These are phyloP conservation scores for Seriola quinqueradiata DNA, from an alignment of 2,113 vertebrate genomes.

Conservation along the genomic window DNA sequence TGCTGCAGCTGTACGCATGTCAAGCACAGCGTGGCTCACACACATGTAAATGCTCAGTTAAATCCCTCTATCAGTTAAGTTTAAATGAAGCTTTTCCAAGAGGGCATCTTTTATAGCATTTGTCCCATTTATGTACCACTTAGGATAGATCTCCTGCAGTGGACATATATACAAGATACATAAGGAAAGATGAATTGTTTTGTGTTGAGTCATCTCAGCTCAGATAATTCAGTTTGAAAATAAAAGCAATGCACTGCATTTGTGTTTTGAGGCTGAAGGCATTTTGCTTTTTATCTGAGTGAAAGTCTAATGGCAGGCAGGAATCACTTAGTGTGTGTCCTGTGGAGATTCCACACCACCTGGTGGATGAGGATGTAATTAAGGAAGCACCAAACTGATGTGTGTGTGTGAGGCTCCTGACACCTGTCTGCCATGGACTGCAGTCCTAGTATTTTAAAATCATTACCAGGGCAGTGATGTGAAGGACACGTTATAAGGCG, in stretches of 20 bases:
- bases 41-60: neutral
- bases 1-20: slow-evolving; percentile 19
- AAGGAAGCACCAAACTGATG: neutral
- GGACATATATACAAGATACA: neutral
- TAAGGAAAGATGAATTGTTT: neutral
- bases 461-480: neutral
- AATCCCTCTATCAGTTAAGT: neutral
- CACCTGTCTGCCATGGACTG: neutral
- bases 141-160: neutral
- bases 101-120: neutral
- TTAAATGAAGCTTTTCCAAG: neutral
- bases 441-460: neutral
- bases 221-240: neutral
- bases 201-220: neutral
- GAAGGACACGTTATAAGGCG: too few relatives aligned
- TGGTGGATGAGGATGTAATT: slow-evolving; percentile 45
- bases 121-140: neutral
- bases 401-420: neutral
- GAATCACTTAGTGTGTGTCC: neutral
- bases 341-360: slow-evolving; percentile 51
- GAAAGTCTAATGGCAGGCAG: neutral
- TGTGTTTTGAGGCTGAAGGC: neutral
- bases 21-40: slow-evolving; percentile 16
- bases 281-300: neutral
- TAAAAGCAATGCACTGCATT: neutral